Percentiles rank a stretch among this genome's conserved stretches.
These are phyloP conservation scores for Heliconius erato DNA, from an alignment of 2,888 invertebrate genomes.

Conservation along the genomic window DNA sequence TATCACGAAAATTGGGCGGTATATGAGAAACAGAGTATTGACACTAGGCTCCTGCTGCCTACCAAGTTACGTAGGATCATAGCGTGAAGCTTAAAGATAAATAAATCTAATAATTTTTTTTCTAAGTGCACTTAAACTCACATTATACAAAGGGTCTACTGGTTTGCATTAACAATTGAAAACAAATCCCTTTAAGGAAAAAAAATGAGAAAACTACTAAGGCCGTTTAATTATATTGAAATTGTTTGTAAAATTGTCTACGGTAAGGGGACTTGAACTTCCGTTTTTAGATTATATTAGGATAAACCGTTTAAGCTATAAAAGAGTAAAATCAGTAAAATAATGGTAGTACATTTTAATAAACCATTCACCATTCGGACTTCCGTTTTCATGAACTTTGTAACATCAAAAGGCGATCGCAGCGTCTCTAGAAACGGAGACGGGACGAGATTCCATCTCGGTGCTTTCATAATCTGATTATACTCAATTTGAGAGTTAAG, in stretches of 20 bases:
- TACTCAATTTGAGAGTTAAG: constrained; percentile 1
- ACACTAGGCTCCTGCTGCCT: background rate
- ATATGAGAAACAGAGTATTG: background rate
- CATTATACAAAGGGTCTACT: background rate
- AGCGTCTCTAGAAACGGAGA: constrained; percentile 1
- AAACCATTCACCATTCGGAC: background rate
- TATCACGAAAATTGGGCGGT: background rate
- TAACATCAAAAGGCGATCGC: constrained; percentile 4
- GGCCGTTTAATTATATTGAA: background rate
- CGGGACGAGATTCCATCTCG: background rate
- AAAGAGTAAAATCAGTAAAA: background rate
- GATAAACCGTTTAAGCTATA: too few relatives aligned
- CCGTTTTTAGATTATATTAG: background rate
- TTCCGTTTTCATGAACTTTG: constrained; percentile 13
- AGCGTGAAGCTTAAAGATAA: too few relatives aligned
- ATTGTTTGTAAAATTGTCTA: background rate
- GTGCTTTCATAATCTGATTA: constrained; percentile 8
- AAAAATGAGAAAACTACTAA: background rate
- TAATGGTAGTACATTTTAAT: background rate
- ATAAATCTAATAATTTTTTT: too few relatives aligned
- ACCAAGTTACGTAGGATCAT: too few relatives aligned
- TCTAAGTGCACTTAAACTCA: constrained; percentile 7
- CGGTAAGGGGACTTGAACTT: background rate
- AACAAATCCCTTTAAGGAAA: background rate
- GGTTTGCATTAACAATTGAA: background rate